phyloP scores from a whole-genome alignment of 2,797 vertebrate genomes.

The Sebastes hopkinsi region DNA sequence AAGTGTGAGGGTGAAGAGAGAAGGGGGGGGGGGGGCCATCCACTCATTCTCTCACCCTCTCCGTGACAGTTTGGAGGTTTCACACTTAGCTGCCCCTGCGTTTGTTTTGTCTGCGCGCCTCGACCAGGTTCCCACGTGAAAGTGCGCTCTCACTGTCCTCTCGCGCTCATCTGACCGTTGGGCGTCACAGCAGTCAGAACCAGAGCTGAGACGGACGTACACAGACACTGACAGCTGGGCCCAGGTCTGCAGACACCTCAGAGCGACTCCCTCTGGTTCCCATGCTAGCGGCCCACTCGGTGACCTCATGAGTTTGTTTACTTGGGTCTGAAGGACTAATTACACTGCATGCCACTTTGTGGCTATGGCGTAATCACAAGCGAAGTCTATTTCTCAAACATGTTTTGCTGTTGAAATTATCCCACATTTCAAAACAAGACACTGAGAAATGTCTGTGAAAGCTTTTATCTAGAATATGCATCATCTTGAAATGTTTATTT shows the following conservation, averaged over 20 bases:
- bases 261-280: conserved; percentile 40
- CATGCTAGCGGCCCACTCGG: conserved; percentile 20
- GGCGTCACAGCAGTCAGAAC: conserved; percentile 61
- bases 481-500: not conserved
- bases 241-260: conserved; percentile 45
- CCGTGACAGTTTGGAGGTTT: conserved; percentile 83
- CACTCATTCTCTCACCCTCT: conserved; percentile 62
- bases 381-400: not conserved
- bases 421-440: not conserved
- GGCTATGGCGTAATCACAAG: not conserved
- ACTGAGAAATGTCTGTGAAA: not conserved
- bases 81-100: conserved; percentile 80
- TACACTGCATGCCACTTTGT: conserved; percentile 12
- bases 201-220: conserved; percentile 38
- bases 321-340: conserved; percentile 26
- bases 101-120: conserved; percentile 76
- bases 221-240: conserved; percentile 68
- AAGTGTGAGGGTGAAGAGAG: conserved; percentile 52
- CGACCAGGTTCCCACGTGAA: conserved; percentile 84
- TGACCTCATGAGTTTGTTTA: conserved; percentile 59
- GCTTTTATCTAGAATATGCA: not conserved
- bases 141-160: conserved; percentile 71
- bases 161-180: conserved; percentile 72
- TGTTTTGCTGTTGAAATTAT: not conserved
- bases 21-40: conserved; percentile 27